These are phyloP conservation scores for Perca fluviatilis DNA, from an alignment of 2,113 vertebrate species.

Conservation along the genomic window DNA sequence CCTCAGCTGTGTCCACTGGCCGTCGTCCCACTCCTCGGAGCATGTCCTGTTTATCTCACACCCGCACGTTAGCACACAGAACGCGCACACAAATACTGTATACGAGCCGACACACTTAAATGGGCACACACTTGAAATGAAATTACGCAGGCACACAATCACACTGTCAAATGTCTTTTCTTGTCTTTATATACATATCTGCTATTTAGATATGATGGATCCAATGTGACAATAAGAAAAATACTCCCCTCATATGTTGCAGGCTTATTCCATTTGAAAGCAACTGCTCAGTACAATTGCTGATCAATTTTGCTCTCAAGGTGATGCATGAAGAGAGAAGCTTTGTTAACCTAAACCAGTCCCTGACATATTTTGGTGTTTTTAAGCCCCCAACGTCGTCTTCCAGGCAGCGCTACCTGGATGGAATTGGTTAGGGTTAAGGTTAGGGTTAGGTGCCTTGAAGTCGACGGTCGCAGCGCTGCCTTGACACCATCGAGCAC, in stretches of 20 bases:
- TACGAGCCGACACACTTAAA: slow-evolving; percentile 22
- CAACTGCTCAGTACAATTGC: not conserved
- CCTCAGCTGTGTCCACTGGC: slow-evolving; percentile 83
- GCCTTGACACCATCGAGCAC: too few species aligned
- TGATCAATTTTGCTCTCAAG: not conserved
- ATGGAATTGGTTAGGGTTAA: too few species aligned
- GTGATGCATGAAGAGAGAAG: not conserved
- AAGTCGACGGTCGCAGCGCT: too few species aligned
- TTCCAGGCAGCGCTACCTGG: too few species aligned
- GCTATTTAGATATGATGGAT: not conserved
- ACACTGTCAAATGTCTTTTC: not conserved
- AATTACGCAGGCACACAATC: not conserved
- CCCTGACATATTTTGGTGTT: too few species aligned
- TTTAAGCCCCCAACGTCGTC: too few species aligned
- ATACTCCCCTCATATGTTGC: not conserved
- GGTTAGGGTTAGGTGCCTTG: too few species aligned
- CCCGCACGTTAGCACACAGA: slow-evolving; percentile 32
- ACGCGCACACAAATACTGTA: slow-evolving; percentile 32
- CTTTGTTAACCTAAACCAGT: not conserved
- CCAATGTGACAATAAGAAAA: not conserved
- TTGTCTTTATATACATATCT: not conserved
- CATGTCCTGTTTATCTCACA: slow-evolving; percentile 79
- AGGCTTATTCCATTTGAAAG: slow-evolving; percentile 18
- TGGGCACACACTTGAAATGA: slow-evolving; percentile 5
- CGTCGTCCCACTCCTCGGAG: slow-evolving; percentile 69